These are phyloP conservation scores for Halictus quadricinctus DNA, from an alignment of 2,888 invertebrate genomes.

Conservation along the genomic window DNA sequence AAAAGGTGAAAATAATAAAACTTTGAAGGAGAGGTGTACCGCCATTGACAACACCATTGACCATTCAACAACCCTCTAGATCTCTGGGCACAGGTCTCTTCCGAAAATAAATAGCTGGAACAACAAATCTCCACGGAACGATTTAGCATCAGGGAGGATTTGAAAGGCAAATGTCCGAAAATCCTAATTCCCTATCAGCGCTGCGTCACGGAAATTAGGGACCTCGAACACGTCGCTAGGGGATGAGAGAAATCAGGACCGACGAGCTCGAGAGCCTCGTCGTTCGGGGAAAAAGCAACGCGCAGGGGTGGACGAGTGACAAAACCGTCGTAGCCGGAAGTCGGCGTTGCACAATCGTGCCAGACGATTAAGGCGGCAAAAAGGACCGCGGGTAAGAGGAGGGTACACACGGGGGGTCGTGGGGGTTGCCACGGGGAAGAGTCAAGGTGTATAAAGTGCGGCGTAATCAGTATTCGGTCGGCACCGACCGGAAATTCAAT, in stretches of 20 bases:
- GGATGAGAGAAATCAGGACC: constrained; percentile 7
- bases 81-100: background rate
- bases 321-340: constrained; percentile 43
- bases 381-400: constrained; percentile 24
- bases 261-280: background rate
- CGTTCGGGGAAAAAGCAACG: constrained; percentile 14
- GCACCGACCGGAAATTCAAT: constrained; percentile 69
- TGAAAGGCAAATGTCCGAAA: background rate
- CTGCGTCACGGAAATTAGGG: constrained; percentile 1
- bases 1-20: too few species aligned
- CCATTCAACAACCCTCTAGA: too few species aligned
- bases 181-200: background rate
- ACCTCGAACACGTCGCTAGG: constrained; percentile 6
- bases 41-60: too few species aligned
- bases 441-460: constrained; percentile 64
- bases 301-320: background rate
- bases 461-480: constrained; percentile 71
- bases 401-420: background rate
- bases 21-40: too few species aligned
- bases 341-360: constrained; percentile 52
- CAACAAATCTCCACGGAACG: background rate
- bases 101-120: background rate
- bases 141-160: background rate
- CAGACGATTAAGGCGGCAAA: constrained; percentile 58
- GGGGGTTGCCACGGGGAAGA: background rate